These are phyloP conservation scores for Limenitis camilla DNA, from an alignment of 2,888 invertebrate species.

Conservation along the genomic window DNA sequence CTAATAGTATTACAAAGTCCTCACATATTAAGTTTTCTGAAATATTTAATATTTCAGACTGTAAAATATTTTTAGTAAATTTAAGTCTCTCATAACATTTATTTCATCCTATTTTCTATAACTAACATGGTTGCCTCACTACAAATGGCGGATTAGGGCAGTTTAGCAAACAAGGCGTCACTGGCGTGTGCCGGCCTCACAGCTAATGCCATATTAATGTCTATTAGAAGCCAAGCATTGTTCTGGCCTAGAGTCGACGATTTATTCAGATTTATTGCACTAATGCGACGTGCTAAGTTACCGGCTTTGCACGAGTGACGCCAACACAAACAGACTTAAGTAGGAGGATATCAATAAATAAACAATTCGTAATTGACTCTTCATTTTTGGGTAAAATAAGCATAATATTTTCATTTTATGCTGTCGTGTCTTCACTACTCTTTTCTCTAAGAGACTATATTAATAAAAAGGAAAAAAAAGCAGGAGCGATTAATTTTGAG, in stretches of 20 bases:
- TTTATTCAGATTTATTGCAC: conserved; percentile 60
- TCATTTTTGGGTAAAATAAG: too few relatives aligned
- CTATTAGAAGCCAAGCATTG: conserved; percentile 62
- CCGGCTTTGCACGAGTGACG: conserved; percentile 48
- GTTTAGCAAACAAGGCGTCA: conserved; percentile 74
- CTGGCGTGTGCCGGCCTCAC: conserved; percentile 60
- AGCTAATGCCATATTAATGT: conserved; percentile 72
- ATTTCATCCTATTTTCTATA: conserved; percentile 9
- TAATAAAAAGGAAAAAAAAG: too few relatives aligned
- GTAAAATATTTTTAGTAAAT: too few relatives aligned
- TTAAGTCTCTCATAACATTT: neutral
- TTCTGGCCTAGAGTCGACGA: conserved; percentile 48
- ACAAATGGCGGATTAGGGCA: conserved; percentile 75
- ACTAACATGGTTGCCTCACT: conserved; percentile 37
- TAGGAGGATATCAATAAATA: conserved; percentile 16
- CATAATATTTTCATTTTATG: too few relatives aligned
- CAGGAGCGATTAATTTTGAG: too few relatives aligned
- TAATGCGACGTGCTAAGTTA: conserved; percentile 57
- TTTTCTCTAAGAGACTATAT: too few relatives aligned
- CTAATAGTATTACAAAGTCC: too few relatives aligned
- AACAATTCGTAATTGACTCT: conserved; percentile 5
- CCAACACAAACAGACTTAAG: conserved; percentile 39
- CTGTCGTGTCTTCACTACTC: too few relatives aligned
- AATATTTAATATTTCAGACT: too few relatives aligned
- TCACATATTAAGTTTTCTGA: too few relatives aligned